These are phyloP conservation scores for Luscinia megarhynchos DNA, from an alignment of 2,797 vertebrate species.

Conservation along the genomic window DNA sequence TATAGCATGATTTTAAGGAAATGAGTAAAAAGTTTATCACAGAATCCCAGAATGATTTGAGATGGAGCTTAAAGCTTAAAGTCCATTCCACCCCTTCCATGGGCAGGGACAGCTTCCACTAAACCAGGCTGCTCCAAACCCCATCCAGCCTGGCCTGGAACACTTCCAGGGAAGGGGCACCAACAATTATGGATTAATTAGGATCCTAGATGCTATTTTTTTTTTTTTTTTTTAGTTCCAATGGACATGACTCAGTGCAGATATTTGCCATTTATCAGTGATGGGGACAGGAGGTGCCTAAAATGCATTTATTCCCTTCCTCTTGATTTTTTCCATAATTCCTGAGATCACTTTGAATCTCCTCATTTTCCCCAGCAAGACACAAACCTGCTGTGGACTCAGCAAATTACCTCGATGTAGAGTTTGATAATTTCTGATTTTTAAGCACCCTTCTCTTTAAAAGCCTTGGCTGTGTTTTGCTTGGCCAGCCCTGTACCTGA, in stretches of 20 bases:
- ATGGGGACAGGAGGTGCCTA: not conserved
- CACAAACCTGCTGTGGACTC: not conserved
- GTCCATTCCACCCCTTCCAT: not conserved
- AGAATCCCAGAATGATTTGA: not conserved
- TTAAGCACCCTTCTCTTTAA: not conserved
- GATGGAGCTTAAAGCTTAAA: not conserved
- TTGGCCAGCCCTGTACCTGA: conserved; percentile 48
- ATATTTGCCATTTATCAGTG: not conserved
- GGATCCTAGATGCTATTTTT: not conserved
- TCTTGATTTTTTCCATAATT: not conserved
- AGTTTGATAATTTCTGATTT: not conserved
- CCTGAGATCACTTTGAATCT: not conserved
- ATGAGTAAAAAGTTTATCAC: not conserved
- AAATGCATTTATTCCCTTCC: not conserved
- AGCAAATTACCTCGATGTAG: not conserved
- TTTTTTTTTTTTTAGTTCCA: not conserved
- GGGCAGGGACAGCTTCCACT: not conserved
- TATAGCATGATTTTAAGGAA: not conserved
- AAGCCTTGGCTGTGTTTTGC: not conserved
- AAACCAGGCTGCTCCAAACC: not conserved
- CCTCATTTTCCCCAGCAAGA: not conserved
- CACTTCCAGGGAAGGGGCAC: not conserved
- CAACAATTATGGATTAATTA: not conserved
- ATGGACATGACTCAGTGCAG: not conserved
- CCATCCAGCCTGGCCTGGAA: not conserved